Evolutionary conservation across 2,797 vertebrate genomes (phyloP).

Genomic region (Botia almorhae): DNA sequence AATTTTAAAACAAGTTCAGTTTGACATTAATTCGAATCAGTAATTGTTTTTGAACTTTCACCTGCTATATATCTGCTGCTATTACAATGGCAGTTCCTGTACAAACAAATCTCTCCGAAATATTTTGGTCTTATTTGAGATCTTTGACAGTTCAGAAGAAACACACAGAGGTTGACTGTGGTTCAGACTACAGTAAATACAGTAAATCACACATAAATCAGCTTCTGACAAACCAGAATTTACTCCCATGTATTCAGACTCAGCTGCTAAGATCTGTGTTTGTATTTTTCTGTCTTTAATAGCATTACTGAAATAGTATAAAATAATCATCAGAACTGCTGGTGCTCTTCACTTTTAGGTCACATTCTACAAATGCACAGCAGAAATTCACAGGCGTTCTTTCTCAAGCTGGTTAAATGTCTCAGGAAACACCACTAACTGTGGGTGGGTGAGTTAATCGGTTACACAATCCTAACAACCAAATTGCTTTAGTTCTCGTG

Average conservation of each 20-base stretch:
- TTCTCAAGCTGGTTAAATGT: not conserved
- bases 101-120: not conserved
- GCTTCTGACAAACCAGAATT: not conserved
- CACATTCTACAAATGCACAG: not conserved
- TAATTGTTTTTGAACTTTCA: not conserved
- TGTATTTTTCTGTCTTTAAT: not conserved
- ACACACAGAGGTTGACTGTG: not conserved
- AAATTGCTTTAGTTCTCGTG: conserved; percentile 9
- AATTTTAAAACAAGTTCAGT: conserved; percentile 6
- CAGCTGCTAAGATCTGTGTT: not conserved
- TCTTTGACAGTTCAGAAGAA: not conserved
- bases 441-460: conserved; percentile 26
- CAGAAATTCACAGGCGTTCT: conserved; percentile 10
- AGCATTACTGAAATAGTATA: conserved; percentile 1
- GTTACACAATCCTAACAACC: conserved; percentile 31
- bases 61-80: not conserved
- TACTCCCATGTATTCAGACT: not conserved
- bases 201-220: conserved; percentile 18
- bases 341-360: too few relatives aligned
- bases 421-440: not conserved
- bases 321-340: conserved; percentile 1
- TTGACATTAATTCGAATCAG: too few relatives aligned
- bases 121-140: not conserved
- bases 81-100: not conserved
- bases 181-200: not conserved